Conservation (phyloP, 2,113 vertebrate species). For the Dendrocopos noguchii region DNA sequence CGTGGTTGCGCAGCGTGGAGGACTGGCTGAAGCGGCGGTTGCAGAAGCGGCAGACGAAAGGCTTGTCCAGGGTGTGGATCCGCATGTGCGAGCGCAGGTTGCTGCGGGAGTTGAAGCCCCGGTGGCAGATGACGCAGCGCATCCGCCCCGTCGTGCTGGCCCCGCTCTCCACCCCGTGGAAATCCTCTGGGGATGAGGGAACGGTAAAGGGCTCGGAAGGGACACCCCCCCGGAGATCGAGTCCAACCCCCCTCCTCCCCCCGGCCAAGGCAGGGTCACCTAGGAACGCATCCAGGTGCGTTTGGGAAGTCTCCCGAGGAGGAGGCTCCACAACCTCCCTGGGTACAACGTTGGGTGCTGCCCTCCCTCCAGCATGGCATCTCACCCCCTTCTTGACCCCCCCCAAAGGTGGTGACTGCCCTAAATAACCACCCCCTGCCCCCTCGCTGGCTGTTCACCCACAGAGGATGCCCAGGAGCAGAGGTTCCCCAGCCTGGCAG, state of each 20-base stretch:
- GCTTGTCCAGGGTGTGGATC: conserved; percentile 99
- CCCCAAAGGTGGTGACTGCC: background rate
- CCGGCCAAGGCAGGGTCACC: no score
- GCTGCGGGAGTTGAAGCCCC: conserved; percentile 98
- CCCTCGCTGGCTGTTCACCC: background rate
- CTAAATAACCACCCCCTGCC: background rate
- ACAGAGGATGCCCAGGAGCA: background rate
- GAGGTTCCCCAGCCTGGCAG: background rate
- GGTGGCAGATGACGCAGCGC: conserved; percentile 98
- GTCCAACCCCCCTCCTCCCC: no score
- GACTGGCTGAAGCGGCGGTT: conserved; percentile 99
- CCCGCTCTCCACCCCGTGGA: conserved; percentile 78
- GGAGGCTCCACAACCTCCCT: no score
- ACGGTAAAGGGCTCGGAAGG: no score
- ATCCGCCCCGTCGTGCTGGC: conserved; percentile 82
- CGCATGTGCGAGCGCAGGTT: conserved; percentile 99
- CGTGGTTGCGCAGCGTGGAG: conserved; percentile 96
- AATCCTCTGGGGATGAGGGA: conserved; percentile 81
- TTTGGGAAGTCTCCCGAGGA: no score
- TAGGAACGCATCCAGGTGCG: no score
- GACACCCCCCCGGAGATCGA: no score
- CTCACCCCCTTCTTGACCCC: rapidly evolving
- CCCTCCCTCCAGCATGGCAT: background rate
- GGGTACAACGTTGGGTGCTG: background rate
- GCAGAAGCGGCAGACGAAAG: conserved; percentile 97